Percentiles rank a stretch among this genome's conserved stretches.
These are phyloP conservation scores for Xylophagus ater DNA, from an alignment of 2,888 invertebrate species.

Conservation along the genomic window DNA sequence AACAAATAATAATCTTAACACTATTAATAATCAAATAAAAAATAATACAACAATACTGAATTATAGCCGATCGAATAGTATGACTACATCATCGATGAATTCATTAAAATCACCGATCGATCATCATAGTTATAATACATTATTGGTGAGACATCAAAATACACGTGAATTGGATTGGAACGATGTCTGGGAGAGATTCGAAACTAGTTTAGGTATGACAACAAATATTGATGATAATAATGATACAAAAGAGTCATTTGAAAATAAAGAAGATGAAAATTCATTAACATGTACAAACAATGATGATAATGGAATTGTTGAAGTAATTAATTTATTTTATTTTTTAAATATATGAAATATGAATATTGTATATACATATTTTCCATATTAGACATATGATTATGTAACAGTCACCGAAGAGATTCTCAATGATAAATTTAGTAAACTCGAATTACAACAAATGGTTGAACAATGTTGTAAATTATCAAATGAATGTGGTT, in stretches of 20 bases:
- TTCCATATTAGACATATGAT: conserved; percentile 40
- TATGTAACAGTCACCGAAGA: conserved; percentile 48
- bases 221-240: conserved; percentile 38
- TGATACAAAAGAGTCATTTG: conserved; percentile 10
- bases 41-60: too few species aligned
- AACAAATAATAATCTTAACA: conserved; percentile 6
- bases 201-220: conserved; percentile 26
- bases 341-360: neutral
- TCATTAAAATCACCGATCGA: conserved; percentile 30
- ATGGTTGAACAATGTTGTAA: conserved; percentile 55
- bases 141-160: conserved; percentile 33
- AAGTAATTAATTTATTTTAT: neutral
- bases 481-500: conserved; percentile 64
- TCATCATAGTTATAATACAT: conserved; percentile 33
- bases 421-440: conserved; percentile 43
- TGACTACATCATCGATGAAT: conserved; percentile 26
- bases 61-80: conserved; percentile 32
- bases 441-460: conserved; percentile 45
- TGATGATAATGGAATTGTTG: too few species aligned
- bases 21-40: too few species aligned
- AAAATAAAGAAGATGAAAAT: too few species aligned
- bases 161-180: conserved; percentile 35
- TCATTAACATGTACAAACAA: too few species aligned
- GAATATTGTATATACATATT: neutral
- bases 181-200: conserved; percentile 47